Evolutionary conservation across 2,888 invertebrate genomes (phyloP), one percentile per base, ranked within the genome.

Genomic region (Atethmia centrago): DNA sequence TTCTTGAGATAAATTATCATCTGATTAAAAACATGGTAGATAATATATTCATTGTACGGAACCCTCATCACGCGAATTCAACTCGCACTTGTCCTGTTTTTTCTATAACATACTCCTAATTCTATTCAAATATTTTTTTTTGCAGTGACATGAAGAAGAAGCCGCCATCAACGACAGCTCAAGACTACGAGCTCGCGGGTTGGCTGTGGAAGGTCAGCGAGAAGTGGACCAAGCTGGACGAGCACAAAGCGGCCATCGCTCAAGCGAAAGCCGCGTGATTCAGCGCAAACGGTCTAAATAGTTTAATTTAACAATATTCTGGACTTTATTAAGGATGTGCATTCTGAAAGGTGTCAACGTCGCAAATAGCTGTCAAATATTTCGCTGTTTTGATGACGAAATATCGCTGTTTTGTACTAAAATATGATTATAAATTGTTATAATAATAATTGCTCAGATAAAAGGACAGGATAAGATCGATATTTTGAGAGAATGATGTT

Each of bases 181-280:
- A 96, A 76, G 97, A 98, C 89, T 96, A 96, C 84, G 94, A 95
- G 56, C 89, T 96, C 47, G 96, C 97, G 0, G 92, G 93, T 73
- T 98, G 98, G 97, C 90, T 98, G 81, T 99, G 98, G 98, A 92
- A 95, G 74, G 98, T 98, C 66, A 98, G 98, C 95, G 98, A 98
- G 94, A 97, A 97, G 89, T 98, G 98, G 98, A 98, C 98, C 28
- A 89, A 90, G 55, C 86, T 94, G 8, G 86, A 92, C 55, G 92
- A 95, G 21, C 92, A 93, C 62, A 86, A 81, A 14, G 85, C 89
- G 1, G 84, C 80, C 0, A 21, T 92, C 3, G 69, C 80, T 0
- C 70, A 88, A 25, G 87, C 90, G 0, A 51, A 51, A 1, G 89
- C 91, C 3, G 90, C 91, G 58, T 90, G 88, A 78, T 75, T 65